Percentiles rank a stretch among this genome's conserved stretches.
Conservation (phyloP, 2,888 invertebrate species). For the Anaspis maculata region DNA sequence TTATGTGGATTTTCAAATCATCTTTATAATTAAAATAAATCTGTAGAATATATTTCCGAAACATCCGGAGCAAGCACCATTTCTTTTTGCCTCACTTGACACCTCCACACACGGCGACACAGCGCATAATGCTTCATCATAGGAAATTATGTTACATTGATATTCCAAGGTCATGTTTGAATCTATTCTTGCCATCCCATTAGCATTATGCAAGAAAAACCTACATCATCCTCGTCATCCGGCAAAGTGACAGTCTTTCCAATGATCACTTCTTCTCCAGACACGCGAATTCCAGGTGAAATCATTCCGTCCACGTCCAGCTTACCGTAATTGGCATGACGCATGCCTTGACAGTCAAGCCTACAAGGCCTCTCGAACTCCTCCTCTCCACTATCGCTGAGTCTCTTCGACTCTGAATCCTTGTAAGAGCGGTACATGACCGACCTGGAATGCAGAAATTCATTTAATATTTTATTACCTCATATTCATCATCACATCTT, state of each 20-base stretch:
- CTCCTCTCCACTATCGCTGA: slow-evolving; percentile 90
- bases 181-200: no score
- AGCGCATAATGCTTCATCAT: no score
- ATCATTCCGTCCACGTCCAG: slow-evolving; percentile 99
- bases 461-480: not conserved
- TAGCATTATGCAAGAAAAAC: no score
- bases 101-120: no score
- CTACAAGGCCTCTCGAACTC: slow-evolving; percentile 96
- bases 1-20: no score
- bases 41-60: no score
- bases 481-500: no score
- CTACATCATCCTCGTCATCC: slow-evolving; percentile 95
- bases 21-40: no score
- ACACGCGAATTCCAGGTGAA: slow-evolving; percentile 96
- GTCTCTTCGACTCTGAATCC: slow-evolving; percentile 88
- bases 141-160: no score
- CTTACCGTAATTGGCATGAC: slow-evolving; percentile 98
- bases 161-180: no score
- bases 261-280: slow-evolving; percentile 99
- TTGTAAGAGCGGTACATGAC: slow-evolving; percentile 96
- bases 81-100: no score
- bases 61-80: no score
- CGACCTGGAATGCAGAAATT: slow-evolving; percentile 45
- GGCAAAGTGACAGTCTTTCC: slow-evolving; percentile 96
- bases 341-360: slow-evolving; percentile 92